phyloP scores from a whole-genome alignment of 2,113 vertebrate genomes.

The Archocentrus centrarchus region DNA sequence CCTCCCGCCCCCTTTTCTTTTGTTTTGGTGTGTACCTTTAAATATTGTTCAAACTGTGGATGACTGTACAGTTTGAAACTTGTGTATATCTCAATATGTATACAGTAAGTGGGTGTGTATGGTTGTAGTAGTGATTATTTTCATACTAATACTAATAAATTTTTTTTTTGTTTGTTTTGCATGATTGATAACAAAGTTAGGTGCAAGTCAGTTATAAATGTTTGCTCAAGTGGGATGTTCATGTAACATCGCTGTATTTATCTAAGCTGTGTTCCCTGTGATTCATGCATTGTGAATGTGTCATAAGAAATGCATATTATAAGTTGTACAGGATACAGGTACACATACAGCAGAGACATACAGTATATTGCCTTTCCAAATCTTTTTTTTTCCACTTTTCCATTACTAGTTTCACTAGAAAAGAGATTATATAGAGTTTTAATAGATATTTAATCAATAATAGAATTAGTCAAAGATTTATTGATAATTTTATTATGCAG shows the following conservation, averaged over 20 bases:
- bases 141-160: conserved; percentile 71
- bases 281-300: conserved; percentile 74
- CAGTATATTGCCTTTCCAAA: conserved; percentile 51
- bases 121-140: conserved; percentile 82
- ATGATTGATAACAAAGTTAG: conserved; percentile 83
- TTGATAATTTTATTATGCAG: conserved; percentile 54
- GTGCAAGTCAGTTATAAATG: conserved; percentile 66
- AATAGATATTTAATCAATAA: conserved; percentile 29
- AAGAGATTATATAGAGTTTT: conserved; percentile 40
- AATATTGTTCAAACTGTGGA: conserved; percentile 78
- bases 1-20: conserved; percentile 31
- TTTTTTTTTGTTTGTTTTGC: conserved; percentile 82
- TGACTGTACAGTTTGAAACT: conserved; percentile 79
- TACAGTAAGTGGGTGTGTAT: conserved; percentile 75
- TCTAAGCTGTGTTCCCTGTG: conserved; percentile 61
- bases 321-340: conserved; percentile 42
- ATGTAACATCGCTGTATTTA: conserved; percentile 57
- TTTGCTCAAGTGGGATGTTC: conserved; percentile 64
- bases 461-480: conserved; percentile 40
- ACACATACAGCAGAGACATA: conserved; percentile 23
- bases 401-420: conserved; percentile 14
- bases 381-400: conserved; percentile 27
- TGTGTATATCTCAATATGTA: conserved; percentile 78
- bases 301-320: conserved; percentile 56
- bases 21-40: conserved; percentile 70